A percentile compares a stretch with the other conserved stretches of the same genome.
Evolutionary conservation across 2,797 vertebrate species (phyloP).

Genomic region (Enteromius unitaeniatus): DNA sequence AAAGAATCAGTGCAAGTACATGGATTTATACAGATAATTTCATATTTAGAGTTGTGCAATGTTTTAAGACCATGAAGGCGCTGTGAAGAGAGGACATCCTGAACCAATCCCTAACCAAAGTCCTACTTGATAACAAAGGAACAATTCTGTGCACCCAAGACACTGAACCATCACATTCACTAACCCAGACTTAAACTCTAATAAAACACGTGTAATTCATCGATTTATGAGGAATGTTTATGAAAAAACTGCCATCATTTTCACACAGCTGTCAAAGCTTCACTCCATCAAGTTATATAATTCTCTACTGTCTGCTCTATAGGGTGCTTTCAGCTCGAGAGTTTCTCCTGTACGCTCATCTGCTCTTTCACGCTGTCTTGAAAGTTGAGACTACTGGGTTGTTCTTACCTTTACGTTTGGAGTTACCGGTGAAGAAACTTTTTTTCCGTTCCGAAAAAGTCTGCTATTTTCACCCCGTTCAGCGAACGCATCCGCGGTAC

Average conservation of each 20-base stretch:
- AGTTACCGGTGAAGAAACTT: slow-evolving; percentile 2
- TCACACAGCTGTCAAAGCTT: not conserved
- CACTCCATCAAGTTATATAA: not conserved
- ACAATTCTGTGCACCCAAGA: not conserved
- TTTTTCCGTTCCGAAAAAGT: slow-evolving; percentile 33
- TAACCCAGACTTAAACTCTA: not conserved
- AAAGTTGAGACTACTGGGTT: not conserved
- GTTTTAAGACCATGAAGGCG: slow-evolving; percentile 1
- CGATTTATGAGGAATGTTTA: not conserved
- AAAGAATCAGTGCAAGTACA: slow-evolving; percentile 3
- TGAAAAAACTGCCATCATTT: not conserved
- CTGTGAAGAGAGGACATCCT: not conserved
- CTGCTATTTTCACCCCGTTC: slow-evolving; percentile 38
- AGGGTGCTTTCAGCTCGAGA: not conserved
- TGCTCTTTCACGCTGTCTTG: not conserved
- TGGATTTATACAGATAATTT: not conserved
- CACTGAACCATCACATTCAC: slow-evolving; percentile 19
- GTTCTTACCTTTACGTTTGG: slow-evolving; percentile 53
- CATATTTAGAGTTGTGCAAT: slow-evolving; percentile 35
- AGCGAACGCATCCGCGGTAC: slow-evolving; percentile 47
- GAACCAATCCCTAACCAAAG: slow-evolving; percentile 50
- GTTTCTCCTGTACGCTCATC: slow-evolving; percentile 6
- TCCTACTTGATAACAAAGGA: slow-evolving; percentile 53
- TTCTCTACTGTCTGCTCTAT: not conserved
- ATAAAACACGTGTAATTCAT: not conserved